These are phyloP conservation scores for Acanthacorydalis orientalis DNA, from an alignment of 2,888 invertebrate genomes.

Conservation along the genomic window DNA sequence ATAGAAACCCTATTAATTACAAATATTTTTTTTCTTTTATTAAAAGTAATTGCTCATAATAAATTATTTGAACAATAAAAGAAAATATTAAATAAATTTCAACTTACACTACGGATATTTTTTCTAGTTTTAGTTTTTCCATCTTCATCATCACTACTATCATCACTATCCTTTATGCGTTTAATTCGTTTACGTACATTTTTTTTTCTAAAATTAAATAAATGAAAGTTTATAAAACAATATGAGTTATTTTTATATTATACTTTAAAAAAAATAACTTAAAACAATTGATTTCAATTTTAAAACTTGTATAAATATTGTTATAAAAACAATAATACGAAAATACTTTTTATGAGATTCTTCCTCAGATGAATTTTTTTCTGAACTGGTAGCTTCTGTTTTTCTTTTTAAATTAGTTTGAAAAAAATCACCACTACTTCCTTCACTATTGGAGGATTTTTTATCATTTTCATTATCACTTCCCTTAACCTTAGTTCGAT, in stretches of 20 bases:
- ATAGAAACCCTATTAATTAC: too few relatives aligned
- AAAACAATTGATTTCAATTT: too few relatives aligned
- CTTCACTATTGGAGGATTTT: background rate
- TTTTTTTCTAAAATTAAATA: slow-evolving; percentile 9
- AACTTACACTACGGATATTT: slow-evolving; percentile 35
- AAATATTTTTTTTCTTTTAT: too few relatives aligned
- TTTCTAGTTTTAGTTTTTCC: slow-evolving; percentile 26
- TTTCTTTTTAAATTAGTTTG: background rate
- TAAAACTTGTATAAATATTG: too few relatives aligned
- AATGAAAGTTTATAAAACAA: too few relatives aligned
- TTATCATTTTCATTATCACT: too few relatives aligned
- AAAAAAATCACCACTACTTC: background rate
- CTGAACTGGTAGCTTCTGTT: background rate
- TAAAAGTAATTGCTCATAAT: background rate
- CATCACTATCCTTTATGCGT: slow-evolving; percentile 18
- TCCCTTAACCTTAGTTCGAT: slow-evolving; percentile 5
- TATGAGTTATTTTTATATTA: background rate
- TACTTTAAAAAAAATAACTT: too few relatives aligned
- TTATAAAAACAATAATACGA: background rate
- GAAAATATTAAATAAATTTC: background rate
- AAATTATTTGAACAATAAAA: too few relatives aligned
- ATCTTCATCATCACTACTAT: slow-evolving; percentile 14
- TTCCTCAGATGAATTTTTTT: background rate
- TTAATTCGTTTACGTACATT: slow-evolving; percentile 18
- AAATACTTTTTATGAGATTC: slow-evolving; percentile 1